These are phyloP conservation scores for Kryphioiulus occultus DNA, from an alignment of 2,888 invertebrate species.

Conservation along the genomic window DNA sequence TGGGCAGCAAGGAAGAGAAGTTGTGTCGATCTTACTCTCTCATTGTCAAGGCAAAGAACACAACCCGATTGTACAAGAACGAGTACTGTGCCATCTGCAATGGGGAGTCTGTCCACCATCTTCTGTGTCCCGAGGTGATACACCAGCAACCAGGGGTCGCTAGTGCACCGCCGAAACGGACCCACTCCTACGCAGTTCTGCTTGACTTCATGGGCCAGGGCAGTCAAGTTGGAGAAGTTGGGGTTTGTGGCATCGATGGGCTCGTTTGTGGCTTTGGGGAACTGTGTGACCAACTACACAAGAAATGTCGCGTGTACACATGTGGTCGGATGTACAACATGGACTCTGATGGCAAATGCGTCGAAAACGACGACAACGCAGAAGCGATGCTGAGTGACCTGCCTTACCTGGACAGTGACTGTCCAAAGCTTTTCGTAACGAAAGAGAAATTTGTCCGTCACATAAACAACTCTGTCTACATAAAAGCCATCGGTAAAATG, in stretches of 20 bases:
- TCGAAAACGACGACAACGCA: background rate
- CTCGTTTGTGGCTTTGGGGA: conserved; percentile 56
- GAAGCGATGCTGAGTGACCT: conserved; percentile 54
- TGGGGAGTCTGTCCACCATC: too few species aligned
- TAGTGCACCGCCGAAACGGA: background rate
- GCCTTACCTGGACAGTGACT: conserved; percentile 53
- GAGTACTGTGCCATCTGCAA: conserved; percentile 66
- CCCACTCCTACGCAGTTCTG: conserved; percentile 58
- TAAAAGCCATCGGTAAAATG: conserved; percentile 54
- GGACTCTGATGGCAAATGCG: conserved; percentile 38
- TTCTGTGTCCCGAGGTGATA: background rate
- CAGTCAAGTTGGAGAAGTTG: conserved; percentile 53
- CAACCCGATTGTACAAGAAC: conserved; percentile 57
- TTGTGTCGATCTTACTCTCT: background rate
- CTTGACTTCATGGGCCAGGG: conserved; percentile 61
- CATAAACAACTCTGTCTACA: conserved; percentile 54
- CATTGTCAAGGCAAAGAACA: background rate
- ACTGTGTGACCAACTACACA: conserved; percentile 65
- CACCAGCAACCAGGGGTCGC: background rate
- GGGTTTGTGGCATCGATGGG: conserved; percentile 55
- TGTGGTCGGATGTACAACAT: conserved; percentile 45
- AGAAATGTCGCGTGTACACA: conserved; percentile 58
- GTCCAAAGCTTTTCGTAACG: conserved; percentile 56
- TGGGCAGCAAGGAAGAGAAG: background rate
- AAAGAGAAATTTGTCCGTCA: conserved; percentile 54